phyloP scores from a whole-genome alignment of 2,888 invertebrate species.

The Yponomeuta malinellus region DNA sequence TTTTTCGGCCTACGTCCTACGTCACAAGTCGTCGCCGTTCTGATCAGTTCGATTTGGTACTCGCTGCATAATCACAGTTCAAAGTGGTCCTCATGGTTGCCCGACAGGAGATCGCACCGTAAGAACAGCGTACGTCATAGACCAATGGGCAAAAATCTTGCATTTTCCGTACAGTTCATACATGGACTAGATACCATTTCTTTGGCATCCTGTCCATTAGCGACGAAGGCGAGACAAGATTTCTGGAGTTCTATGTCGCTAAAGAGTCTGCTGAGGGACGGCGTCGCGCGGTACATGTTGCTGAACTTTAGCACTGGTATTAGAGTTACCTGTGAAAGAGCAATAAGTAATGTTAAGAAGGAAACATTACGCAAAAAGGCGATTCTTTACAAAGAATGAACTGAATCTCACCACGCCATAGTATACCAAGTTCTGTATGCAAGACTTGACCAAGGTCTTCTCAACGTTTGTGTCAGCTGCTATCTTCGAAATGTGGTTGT shows the following conservation, averaged over 20 bases:
- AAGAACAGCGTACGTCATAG: no score
- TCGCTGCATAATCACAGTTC: no score
- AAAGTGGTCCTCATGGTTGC: no score
- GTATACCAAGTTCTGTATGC: conserved; percentile 93
- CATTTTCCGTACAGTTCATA: no score
- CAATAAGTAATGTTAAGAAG: no score
- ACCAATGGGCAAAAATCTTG: no score
- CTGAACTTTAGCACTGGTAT: conserved; percentile 90
- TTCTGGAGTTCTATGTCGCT: conserved; percentile 80
- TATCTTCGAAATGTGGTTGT: conserved; percentile 93
- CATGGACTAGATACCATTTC: conserved; percentile 38
- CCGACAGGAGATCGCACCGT: no score
- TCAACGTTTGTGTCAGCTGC: conserved; percentile 94
- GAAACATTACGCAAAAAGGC: no score
- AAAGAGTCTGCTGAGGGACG: conserved; percentile 81
- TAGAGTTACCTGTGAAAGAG: conserved; percentile 73
- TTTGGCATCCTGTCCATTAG: conserved; percentile 41
- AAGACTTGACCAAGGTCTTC: conserved; percentile 94
- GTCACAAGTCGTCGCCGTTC: no score
- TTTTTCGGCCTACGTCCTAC: no score
- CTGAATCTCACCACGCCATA: conserved; percentile 76
- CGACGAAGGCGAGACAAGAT: conserved; percentile 78
- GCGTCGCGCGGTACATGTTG: conserved; percentile 89
- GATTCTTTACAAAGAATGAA: background rate
- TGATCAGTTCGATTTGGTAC: no score